Evolutionary conservation across 2,797 vertebrate species (phyloP), one percentile per base, ranked within the genome.

Genomic region (Hirundo rustica): DNA sequence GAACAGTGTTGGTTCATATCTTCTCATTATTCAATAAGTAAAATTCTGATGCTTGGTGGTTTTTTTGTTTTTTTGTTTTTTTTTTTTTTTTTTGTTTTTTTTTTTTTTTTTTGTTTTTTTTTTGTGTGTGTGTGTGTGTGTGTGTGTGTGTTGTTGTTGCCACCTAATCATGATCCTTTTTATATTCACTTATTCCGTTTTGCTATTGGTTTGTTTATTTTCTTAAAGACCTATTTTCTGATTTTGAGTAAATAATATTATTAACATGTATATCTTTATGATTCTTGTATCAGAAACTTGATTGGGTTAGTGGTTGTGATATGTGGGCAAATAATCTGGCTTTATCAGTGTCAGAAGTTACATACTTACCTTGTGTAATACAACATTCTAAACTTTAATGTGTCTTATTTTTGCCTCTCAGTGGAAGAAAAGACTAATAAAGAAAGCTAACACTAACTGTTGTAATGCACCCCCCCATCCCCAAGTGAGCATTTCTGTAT

Each of bases 231-330:
- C 23, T 87, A 12, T 79, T 75, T 90, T 71, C 40, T 50, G 29
- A 48, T 89, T 60, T 83, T 80, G 16, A 71, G 27, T 77, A 86
- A 85, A 50, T 22, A 65, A 11, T 72, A 70, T 85, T 68, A 12
- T 91, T 72, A 47, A 83, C 47, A 78, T 70, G 40, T 85, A 67
- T 89, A 67, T 42, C 15, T 21, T 70, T 57, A 42, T 10, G 13
- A 36, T 75, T 71, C 38, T 86, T 91, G 26, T 68, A 81, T 92
- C 71, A 80, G 83, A 92, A 95, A 82, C 42, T 30, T 54, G 72
- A 60, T 16, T 61, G 61, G 15, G 27, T 94, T 97, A 89, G 92
- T 84, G 53, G 9, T 68, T 91, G 38, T 89, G 42, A 78, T 90
- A 92, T 16, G 44, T 84, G n/a, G 44, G 20, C 21, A 93, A 90